These are phyloP conservation scores for Oryzias melastigma DNA, from an alignment of 2,113 vertebrate genomes.

Conservation along the genomic window DNA sequence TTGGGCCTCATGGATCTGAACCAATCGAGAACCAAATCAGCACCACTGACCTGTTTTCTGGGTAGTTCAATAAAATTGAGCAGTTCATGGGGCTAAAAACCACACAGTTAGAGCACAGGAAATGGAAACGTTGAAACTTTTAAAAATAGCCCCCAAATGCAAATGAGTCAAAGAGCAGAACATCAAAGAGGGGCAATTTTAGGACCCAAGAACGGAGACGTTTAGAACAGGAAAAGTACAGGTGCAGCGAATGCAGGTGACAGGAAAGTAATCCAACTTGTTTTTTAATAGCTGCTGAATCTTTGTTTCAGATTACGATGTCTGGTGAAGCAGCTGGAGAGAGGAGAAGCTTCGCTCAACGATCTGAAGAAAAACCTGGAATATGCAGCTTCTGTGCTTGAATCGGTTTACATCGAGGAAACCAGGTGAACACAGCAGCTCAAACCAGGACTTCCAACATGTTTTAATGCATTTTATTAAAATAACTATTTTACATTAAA, in stretches of 20 bases:
- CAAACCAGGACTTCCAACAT: too few relatives aligned
- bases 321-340: slow-evolving; percentile 95
- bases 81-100: slow-evolving; percentile 9
- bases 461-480: too few relatives aligned
- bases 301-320: slow-evolving; percentile 84
- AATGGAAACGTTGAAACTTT: slow-evolving; percentile 8
- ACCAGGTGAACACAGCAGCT: slow-evolving; percentile 80
- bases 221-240: slow-evolving; percentile 6
- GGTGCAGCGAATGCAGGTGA: slow-evolving; percentile 15
- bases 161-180: slow-evolving; percentile 13
- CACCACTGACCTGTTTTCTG: slow-evolving; percentile 5
- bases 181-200: slow-evolving; percentile 24
- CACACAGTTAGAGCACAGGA: background rate
- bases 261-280: background rate
- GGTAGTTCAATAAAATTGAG: slow-evolving; percentile 1
- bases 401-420: slow-evolving; percentile 96
- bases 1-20: background rate
- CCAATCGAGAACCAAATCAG: slow-evolving; percentile 4
- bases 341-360: slow-evolving; percentile 91
- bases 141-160: slow-evolving; percentile 13
- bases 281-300: slow-evolving; percentile 22
- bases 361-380: slow-evolving; percentile 99
- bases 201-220: slow-evolving; percentile 13
- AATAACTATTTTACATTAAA: too few relatives aligned
- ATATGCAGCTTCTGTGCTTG: slow-evolving; percentile 93